phyloP scores from a whole-genome alignment of 2,888 invertebrate species.

The Polyploca ridens region DNA sequence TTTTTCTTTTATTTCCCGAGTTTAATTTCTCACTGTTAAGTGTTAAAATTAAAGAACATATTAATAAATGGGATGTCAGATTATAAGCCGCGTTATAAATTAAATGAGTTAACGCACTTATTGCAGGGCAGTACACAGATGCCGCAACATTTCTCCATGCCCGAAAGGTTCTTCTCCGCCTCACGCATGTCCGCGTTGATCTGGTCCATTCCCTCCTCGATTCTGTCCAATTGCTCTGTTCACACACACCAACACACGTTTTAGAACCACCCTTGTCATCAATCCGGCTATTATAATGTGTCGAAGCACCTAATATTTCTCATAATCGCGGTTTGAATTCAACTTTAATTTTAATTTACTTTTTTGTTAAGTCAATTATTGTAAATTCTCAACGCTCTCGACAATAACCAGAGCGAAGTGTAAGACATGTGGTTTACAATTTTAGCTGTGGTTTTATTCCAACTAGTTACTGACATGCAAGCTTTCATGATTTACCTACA shows the following conservation, averaged over 20 bases:
- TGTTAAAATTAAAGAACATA: too few species aligned
- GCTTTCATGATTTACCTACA: constrained; percentile 48
- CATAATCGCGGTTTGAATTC: constrained; percentile 42
- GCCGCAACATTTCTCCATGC: constrained; percentile 99
- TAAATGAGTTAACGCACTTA: constrained; percentile 88
- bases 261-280: constrained; percentile 60
- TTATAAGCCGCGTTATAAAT: too few species aligned
- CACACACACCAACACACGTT: constrained; percentile 70
- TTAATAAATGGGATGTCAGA: too few species aligned
- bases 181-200: constrained; percentile 99
- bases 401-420: constrained; percentile 78
- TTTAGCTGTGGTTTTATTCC: constrained; percentile 46
- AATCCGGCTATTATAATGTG: constrained; percentile 46
- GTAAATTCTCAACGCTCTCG: constrained; percentile 85
- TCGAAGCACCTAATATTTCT: constrained; percentile 68
- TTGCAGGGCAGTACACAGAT: constrained; percentile 99
- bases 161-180: constrained; percentile 99
- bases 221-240: constrained; percentile 99
- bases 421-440: constrained; percentile 64
- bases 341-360: constrained; percentile 34
- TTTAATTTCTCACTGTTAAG: too few species aligned
- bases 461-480: constrained; percentile 68
- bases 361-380: constrained; percentile 22
- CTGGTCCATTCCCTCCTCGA: constrained; percentile 99
- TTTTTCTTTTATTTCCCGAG: too few species aligned